A percentile compares a stretch with the other conserved stretches of the same genome.
Conservation (phyloP, 1,140 invertebrate genomes). For the Pollicipes pollicipes region DNA sequence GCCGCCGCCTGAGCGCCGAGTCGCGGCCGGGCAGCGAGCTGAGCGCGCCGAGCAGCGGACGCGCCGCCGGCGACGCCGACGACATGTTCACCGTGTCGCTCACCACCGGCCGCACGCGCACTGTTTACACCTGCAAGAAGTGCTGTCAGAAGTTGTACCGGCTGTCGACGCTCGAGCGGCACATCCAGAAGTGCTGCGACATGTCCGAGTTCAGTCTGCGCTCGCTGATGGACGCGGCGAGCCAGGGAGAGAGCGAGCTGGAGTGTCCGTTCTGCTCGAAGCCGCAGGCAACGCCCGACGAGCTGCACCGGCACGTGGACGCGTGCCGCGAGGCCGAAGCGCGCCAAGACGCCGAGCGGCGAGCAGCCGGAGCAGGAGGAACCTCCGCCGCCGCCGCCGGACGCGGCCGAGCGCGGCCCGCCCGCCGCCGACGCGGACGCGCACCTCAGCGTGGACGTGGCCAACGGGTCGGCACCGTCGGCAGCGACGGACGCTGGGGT, state of each 20-base stretch:
- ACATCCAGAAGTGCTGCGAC: constrained; percentile 4
- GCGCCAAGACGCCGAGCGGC: background rate
- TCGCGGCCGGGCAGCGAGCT: background rate
- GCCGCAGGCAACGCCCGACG: background rate
- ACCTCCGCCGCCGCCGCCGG: too few species aligned
- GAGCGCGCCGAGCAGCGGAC: too few species aligned
- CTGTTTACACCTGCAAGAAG: background rate
- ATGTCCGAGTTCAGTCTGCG: background rate
- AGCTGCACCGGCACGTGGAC: background rate
- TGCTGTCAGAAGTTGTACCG: constrained; percentile 5
- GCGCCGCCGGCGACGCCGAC: background rate
- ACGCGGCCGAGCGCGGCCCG: too few species aligned
- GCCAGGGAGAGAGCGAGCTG: background rate
- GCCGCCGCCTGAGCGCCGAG: background rate
- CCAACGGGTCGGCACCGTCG: background rate
- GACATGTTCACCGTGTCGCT: background rate
- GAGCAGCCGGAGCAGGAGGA: background rate
- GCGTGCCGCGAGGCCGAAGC: background rate
- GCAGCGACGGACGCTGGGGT: too few species aligned
- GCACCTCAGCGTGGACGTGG: background rate
- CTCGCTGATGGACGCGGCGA: background rate
- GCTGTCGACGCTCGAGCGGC: background rate
- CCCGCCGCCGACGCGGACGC: too few species aligned
- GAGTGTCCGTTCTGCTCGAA: background rate
- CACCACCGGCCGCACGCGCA: constrained; percentile 5